Percentiles rank a stretch among this genome's conserved stretches.
Conservation (phyloP, 2,797 vertebrate species). For the Craterocephalus amniculus region DNA sequence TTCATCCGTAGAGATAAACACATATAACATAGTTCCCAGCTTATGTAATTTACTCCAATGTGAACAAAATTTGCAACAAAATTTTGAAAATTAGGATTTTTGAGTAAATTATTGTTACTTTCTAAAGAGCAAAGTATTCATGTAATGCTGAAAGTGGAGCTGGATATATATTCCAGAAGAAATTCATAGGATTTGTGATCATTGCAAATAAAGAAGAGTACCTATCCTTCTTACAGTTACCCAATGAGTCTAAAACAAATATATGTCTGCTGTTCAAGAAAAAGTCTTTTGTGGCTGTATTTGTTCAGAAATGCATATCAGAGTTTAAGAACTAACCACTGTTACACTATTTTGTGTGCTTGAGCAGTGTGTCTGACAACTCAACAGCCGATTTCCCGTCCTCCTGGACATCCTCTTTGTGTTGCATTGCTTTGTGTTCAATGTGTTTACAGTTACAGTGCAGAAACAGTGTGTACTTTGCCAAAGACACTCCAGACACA, state of each 20-base stretch:
- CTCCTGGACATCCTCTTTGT: conserved; percentile 36
- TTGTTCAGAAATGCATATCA: conserved; percentile 38
- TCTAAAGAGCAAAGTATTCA: neutral
- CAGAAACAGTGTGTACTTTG: conserved; percentile 23
- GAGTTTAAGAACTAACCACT: conserved; percentile 29
- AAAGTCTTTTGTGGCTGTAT: conserved; percentile 24
- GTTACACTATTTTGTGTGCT: conserved; percentile 14
- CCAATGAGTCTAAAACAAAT: neutral
- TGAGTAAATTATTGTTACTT: neutral
- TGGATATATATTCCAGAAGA: neutral
- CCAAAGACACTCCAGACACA: conserved; percentile 61
- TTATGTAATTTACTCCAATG: neutral
- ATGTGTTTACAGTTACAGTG: conserved; percentile 35
- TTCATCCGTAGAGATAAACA: neutral
- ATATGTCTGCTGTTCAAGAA: neutral
- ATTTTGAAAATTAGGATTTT: neutral
- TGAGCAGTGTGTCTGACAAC: conserved; percentile 44
- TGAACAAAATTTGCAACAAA: neutral
- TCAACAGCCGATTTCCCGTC: conserved; percentile 58
- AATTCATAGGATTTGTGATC: neutral
- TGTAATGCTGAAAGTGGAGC: neutral
- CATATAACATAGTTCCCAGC: too few species aligned
- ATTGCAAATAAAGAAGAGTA: neutral
- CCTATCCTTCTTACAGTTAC: neutral
- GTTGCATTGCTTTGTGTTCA: conserved; percentile 48